Evolutionary conservation across 2,888 invertebrate genomes (phyloP), one percentile per base, ranked within the genome.

Genomic region (Heliconius charithonia): DNA sequence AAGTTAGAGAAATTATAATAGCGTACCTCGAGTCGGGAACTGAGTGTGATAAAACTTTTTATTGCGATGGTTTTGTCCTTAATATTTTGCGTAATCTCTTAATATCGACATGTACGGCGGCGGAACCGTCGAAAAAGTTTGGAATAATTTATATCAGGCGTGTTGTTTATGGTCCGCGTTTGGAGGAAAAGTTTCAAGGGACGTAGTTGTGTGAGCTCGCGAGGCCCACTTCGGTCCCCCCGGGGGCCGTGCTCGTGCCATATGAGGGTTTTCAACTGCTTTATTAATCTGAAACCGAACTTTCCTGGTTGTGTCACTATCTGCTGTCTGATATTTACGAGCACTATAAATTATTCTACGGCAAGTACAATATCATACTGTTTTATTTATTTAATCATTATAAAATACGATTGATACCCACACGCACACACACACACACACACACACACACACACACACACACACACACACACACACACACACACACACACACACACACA

Each of bases 51-150:
- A 75, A 78, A 78, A 78, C 67, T 78, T 78, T 78, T 75, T 78
- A 78, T 78, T 51, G 63, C 63, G 69, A 45, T 78, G 80, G 76
- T 78, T 78, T 74, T 73, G 76, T 73, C 70, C 67, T 37, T 76
- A 78, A 80, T 78, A 76, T 78, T 80, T 78, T 80, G 80, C 80
- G 78, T 78, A 80, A 80, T 76, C 78, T 78, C 78, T 76, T 80
- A 78, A 80, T 80, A 80, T 78, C 80, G 76, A 77, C 77, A 51
- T 70, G 65, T 78, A 69, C 67, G 70, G 69, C 69, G 75, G 51
- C 72, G 59, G 41, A 67, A 72, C 69, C 75, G 70, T 69, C 70
- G 63, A 73, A 75, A 78, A 80, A 78, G 73, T 80, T 78, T 29
- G 76, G 78, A 78, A 80, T 80, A 75, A 80, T 78, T 80, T 80